These are phyloP conservation scores for Enteromius treurensis DNA, from an alignment of 2,797 vertebrate genomes.

Conservation along the genomic window DNA sequence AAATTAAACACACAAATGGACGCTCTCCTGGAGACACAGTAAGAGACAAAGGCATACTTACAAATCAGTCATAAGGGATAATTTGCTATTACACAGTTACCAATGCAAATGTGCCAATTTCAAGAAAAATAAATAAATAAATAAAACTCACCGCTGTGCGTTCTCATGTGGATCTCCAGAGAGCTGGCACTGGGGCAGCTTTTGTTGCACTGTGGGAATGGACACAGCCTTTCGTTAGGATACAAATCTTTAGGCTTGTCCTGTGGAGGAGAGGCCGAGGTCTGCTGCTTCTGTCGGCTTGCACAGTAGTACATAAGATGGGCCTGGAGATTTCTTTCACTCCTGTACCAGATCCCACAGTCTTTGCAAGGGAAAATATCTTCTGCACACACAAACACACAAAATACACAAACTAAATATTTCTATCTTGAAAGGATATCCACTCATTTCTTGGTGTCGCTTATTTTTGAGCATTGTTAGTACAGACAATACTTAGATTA, in stretches of 20 bases:
- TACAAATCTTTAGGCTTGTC: constrained; percentile 93
- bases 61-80: background rate
- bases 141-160: constrained; percentile 87
- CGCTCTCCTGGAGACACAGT: constrained; percentile 84
- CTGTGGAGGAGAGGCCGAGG: constrained; percentile 75
- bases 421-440: background rate
- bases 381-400: constrained; percentile 76
- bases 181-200: constrained; percentile 98
- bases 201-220: constrained; percentile 96
- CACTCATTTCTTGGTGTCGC: background rate
- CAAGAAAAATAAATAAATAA: background rate
- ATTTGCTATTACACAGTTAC: background rate
- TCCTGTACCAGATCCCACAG: constrained; percentile 98
- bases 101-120: background rate
- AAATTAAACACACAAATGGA: constrained; percentile 95
- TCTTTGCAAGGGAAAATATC: constrained; percentile 97
- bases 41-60: background rate
- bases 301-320: constrained; percentile 98
- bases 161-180: constrained; percentile 97
- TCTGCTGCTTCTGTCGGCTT: constrained; percentile 88
- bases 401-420: background rate
- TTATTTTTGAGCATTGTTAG: background rate
- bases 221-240: constrained; percentile 92
- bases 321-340: constrained; percentile 94
- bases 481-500: background rate